Conservation (phyloP, 1,140 invertebrate species). For the Drosophila grimshawi region DNA sequence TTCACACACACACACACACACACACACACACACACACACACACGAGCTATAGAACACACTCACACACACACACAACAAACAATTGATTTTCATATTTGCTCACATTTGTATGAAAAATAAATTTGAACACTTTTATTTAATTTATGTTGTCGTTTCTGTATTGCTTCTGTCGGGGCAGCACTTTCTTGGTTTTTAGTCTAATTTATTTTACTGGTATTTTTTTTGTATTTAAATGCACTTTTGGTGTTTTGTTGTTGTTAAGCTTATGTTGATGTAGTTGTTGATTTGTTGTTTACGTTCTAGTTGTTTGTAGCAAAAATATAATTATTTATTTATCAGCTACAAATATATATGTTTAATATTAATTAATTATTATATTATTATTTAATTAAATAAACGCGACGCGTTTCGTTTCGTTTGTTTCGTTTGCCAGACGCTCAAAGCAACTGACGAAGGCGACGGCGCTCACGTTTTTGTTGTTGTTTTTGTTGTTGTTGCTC, state of each 20-base stretch:
- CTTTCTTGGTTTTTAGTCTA: slow-evolving; percentile 4
- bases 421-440: slow-evolving; percentile 60
- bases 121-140: slow-evolving; percentile 50
- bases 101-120: slow-evolving; percentile 53
- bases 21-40: slow-evolving; percentile 21
- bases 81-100: slow-evolving; percentile 73
- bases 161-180: slow-evolving; percentile 40
- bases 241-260: slow-evolving; percentile 52
- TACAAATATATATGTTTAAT: slow-evolving; percentile 44
- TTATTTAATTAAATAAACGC: slow-evolving; percentile 47
- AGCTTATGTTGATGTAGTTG: no score
- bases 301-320: slow-evolving; percentile 67
- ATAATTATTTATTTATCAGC: slow-evolving; percentile 38
- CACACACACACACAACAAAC: slow-evolving; percentile 24
- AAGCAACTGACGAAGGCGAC: slow-evolving; percentile 33
- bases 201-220: slow-evolving; percentile 18
- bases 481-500: slow-evolving; percentile 21
- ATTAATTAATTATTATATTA: slow-evolving; percentile 16
- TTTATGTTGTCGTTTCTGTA: slow-evolving; percentile 20
- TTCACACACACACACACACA: slow-evolving; percentile 19
- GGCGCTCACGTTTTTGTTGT: slow-evolving; percentile 27
- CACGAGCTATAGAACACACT: slow-evolving; percentile 37
- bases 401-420: slow-evolving; percentile 58
- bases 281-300: slow-evolving; percentile 15
- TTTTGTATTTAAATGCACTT: slow-evolving; percentile 70